Evolutionary conservation across 2,797 vertebrate genomes (phyloP), one percentile per base, ranked within the genome.

Genomic region (Bufotes viridis): DNA sequence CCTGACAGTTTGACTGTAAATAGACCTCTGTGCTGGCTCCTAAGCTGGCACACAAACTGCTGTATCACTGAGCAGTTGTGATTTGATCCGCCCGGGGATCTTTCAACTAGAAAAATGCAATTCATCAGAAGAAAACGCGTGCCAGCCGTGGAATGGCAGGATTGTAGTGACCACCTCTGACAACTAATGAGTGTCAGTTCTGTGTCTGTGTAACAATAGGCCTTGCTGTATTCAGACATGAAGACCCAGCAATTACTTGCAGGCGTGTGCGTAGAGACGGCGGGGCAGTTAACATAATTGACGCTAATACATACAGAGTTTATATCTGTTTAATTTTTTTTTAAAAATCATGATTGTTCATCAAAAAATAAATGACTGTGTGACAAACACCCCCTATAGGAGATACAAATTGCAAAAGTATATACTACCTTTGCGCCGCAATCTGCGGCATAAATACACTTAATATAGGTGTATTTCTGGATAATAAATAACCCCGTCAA

Each of bases 51-150:
- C 74, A 86, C 22, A 74, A 72, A 89, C 2, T 82, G 85, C 84
- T 63, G 84, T 83, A 83, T 89, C 80, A 61, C 63, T 70, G 63
- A 61, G 84, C 81, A 70, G 55, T 83, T 87, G 88, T 63, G 80
- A 89, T 87, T 53, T 89, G 85, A 89, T 89, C 83, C 42, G 85
- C 88, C 85, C 81, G 2, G 74, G 80, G 85, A 89, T 81, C 75
- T 72, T 75, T 86, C 80, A 79, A 58, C 58, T 53, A 82, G 70
- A 82, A 82, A 34, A 87, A 78, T 86, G 80, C 67, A 34, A 86
- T 89, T 89, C 74, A 87, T 79, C 55, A 65, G 51, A 20, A 74
- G 51, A 42, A 65, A 70, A 53, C 88, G 74, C 88, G 81, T 87
- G 88, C 75, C 76, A 17, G 88, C 75, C 57, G 4, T 86, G 61